Percentiles rank a stretch among this genome's conserved stretches.
phyloP scores from a whole-genome alignment of 2,797 vertebrate species.

The Tinamus major region DNA sequence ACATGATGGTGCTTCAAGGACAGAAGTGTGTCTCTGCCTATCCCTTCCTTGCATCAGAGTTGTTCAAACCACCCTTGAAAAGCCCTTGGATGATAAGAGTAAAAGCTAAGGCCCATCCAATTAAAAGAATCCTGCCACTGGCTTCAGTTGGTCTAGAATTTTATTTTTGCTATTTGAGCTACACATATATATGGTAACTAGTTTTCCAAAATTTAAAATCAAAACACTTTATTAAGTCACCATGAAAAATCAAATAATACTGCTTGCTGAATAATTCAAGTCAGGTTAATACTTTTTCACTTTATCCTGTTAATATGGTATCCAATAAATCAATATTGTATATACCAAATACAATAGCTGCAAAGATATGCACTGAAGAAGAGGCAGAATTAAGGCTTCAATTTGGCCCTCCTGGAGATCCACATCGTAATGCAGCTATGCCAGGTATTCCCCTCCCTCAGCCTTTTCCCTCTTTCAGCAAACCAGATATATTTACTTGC shows the following conservation, averaged over 20 bases:
- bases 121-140: neutral
- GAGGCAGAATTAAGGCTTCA: neutral
- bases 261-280: too few species aligned
- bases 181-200: neutral
- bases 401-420: too few species aligned
- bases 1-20: neutral
- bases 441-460: neutral
- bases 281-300: neutral
- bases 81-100: neutral
- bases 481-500: neutral
- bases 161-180: neutral
- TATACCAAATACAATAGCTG: neutral
- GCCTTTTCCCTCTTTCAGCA: neutral
- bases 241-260: neutral
- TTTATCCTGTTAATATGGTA: too few species aligned
- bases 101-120: too few species aligned
- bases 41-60: neutral
- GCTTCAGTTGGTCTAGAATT: neutral
- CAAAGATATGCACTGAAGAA: neutral
- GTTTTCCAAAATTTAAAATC: neutral
- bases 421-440: too few species aligned
- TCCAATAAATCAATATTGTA: neutral
- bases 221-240: neutral
- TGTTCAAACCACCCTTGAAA: neutral
- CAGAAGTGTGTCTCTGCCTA: neutral